These are phyloP conservation scores for Rhinichthys osculus DNA, from an alignment of 2,797 vertebrate genomes.

Conservation along the genomic window DNA sequence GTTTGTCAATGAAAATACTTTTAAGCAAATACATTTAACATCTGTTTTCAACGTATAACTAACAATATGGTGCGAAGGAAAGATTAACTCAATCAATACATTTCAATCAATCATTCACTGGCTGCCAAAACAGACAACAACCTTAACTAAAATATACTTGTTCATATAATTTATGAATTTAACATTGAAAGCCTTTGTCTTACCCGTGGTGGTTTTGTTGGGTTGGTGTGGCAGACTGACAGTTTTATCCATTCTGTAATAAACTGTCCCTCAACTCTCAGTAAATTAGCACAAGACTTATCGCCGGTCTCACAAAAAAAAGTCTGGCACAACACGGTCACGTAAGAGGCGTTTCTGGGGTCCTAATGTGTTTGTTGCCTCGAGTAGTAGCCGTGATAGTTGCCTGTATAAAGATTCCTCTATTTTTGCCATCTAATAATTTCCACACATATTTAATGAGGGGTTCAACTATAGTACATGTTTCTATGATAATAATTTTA, in stretches of 20 bases:
- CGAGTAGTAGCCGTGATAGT: background rate
- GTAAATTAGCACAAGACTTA: background rate
- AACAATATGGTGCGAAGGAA: background rate
- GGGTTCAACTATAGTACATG: background rate
- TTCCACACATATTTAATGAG: background rate
- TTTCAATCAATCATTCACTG: background rate
- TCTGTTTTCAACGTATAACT: background rate
- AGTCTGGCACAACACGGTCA: background rate
- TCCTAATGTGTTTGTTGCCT: background rate
- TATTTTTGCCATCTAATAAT: background rate
- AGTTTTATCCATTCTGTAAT: conserved; percentile 71
- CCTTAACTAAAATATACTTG: background rate
- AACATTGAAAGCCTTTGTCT: background rate
- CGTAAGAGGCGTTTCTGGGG: conserved; percentile 30
- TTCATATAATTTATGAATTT: no score
- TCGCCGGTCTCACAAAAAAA: background rate
- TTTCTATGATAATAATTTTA: background rate
- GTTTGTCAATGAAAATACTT: background rate
- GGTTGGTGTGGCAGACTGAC: conserved; percentile 71
- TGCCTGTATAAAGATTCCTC: background rate
- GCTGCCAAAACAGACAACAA: background rate
- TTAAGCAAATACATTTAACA: background rate
- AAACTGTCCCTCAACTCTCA: background rate
- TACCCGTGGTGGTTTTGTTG: conserved; percentile 70
- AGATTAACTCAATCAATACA: background rate